Evolutionary conservation across 2,797 vertebrate genomes (phyloP).

Genomic region (Siniperca scherzeri): DNA sequence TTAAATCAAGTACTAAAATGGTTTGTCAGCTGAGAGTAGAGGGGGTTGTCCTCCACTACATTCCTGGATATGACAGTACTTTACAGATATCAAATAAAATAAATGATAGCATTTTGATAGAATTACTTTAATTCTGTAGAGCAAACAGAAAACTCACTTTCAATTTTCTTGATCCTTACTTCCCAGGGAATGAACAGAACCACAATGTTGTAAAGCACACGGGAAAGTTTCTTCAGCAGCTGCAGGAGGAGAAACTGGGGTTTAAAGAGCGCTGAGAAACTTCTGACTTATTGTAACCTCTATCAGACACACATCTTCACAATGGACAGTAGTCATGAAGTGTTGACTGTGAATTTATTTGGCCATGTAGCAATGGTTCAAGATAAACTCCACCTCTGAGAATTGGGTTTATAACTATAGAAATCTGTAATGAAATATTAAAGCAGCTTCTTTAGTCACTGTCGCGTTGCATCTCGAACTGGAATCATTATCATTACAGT

Average conservation of each 20-base stretch:
- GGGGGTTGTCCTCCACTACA: background rate
- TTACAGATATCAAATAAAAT: background rate
- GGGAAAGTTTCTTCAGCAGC: slow-evolving; percentile 93
- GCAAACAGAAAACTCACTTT: slow-evolving; percentile 88
- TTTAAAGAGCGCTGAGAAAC: background rate
- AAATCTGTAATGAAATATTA: background rate
- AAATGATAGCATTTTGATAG: background rate
- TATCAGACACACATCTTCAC: background rate
- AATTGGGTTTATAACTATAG: background rate
- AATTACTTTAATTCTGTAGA: background rate
- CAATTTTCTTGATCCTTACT: slow-evolving; percentile 98
- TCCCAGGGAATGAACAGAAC: slow-evolving; percentile 98
- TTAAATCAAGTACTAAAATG: background rate
- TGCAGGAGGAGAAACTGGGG: slow-evolving; percentile 58
- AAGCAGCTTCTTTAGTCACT: background rate
- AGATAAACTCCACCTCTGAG: background rate
- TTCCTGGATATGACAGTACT: background rate
- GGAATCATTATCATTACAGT: background rate
- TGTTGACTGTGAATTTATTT: background rate
- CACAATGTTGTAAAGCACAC: slow-evolving; percentile 92
- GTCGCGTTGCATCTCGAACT: too few relatives aligned
- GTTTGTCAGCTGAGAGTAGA: background rate
- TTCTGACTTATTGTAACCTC: background rate
- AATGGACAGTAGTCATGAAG: background rate
- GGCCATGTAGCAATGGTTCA: too few relatives aligned